Evolutionary conservation across 2,113 vertebrate species (phyloP), one percentile per base, ranked within the genome.

Genomic region (Oreochromis spilurus): DNA sequence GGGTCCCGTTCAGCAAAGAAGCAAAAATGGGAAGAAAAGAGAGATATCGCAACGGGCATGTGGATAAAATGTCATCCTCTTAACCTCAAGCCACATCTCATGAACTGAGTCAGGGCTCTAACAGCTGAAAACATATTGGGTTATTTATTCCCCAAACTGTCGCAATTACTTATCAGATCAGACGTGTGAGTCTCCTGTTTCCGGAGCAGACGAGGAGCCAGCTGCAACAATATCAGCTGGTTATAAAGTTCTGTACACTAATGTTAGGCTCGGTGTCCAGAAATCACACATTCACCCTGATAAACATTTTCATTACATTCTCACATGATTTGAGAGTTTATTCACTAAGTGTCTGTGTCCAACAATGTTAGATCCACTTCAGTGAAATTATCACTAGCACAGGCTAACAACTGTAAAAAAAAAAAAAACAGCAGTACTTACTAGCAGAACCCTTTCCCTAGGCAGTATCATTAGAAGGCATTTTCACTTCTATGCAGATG

Each of bases 381-480:
- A 36, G 0, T 36, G 4, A 0, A 36, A 62, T 11, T 2, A 19
- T 36, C 31, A 36, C 31, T 7, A 65, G 17, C 31, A 0, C 17
- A 36, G 2, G 9, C 31, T 62, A 62, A 4, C 31, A 36, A 31
- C 58, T n/a, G 31, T 19, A 5, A 62, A 1, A 40, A 12, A 24
- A 24, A 24, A 55, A 58, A 31, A 24, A 24, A 24, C 31, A 36
- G 58, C 58, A 24, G 21, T 7, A 24, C 53, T 55, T 55, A 55
- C 11, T 24, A 34, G 9, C 58, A 0, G 29, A 62, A 5, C 29
- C 26, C 26, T 29, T n/a, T 21, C 52, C n/a, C 2, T 12, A 13
- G 54, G 54, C 53, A 55, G 11, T 12, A 40, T 40, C 38, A 12
- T 40, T 40, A 12, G 38, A 40, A 12, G 4, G 38, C 10, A 14